phyloP scores from a whole-genome alignment of 35 echinoderm and acorn worm genomes.

The Apostichopus japonicus region DNA sequence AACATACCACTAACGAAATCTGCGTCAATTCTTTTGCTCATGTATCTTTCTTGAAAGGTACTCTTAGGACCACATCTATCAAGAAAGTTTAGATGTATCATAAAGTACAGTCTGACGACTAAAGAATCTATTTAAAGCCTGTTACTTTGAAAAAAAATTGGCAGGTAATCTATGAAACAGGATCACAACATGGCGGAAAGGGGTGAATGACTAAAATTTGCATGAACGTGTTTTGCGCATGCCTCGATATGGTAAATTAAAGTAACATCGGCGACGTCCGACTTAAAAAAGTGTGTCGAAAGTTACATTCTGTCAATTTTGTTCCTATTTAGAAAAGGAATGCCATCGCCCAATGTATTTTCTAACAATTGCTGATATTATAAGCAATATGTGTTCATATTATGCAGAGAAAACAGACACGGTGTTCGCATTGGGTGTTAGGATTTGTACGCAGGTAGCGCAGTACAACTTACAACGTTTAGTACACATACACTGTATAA shows the following conservation, averaged over 20 bases:
- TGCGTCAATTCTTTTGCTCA: too few relatives aligned
- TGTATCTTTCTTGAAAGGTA: not conserved
- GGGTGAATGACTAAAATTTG: constrained; percentile 42
- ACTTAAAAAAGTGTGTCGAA: not conserved
- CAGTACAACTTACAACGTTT: not conserved
- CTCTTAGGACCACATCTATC: not conserved
- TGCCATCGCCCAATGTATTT: not conserved
- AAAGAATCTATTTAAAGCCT: not conserved
- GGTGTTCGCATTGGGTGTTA: not conserved
- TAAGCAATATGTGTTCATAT: not conserved
- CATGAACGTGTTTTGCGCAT: constrained; percentile 17
- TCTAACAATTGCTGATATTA: not conserved
- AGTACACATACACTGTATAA: too few relatives aligned
- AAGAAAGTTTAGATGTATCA: not conserved
- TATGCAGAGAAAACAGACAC: not conserved
- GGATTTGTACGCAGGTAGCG: constrained; percentile 13
- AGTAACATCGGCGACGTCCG: not conserved
- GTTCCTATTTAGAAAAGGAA: too few relatives aligned
- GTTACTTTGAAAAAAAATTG: not conserved
- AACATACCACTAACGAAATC: constrained; percentile 30
- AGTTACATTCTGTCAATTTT: not conserved
- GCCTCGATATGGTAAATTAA: not conserved
- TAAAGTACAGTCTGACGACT: not conserved
- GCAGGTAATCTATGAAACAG: not conserved
- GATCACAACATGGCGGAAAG: constrained; percentile 46